Percentiles rank a stretch among this genome's conserved stretches.
These are phyloP conservation scores for Scyliorhinus canicula DNA, from an alignment of 2,797 vertebrate species.

Conservation along the genomic window DNA sequence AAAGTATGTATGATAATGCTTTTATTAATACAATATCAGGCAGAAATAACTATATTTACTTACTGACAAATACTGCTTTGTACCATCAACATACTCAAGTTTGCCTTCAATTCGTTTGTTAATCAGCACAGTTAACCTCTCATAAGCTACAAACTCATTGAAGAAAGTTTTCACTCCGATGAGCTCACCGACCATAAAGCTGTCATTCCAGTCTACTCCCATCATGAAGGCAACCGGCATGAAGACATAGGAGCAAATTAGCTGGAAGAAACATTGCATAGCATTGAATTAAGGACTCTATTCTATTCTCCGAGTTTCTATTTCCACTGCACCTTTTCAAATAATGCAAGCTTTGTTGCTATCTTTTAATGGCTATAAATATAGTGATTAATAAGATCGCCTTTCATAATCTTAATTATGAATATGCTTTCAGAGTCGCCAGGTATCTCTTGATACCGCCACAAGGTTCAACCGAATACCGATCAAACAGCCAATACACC, in stretches of 20 bases:
- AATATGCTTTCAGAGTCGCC: too few relatives aligned
- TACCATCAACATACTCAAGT: constrained; percentile 62
- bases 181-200: constrained; percentile 73
- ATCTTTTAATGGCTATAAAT: too few relatives aligned
- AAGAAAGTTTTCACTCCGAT: constrained; percentile 79
- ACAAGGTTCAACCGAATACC: too few relatives aligned
- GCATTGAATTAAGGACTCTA: background rate
- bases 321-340: background rate
- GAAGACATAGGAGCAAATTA: constrained; percentile 76
- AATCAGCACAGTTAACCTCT: constrained; percentile 67
- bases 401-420: too few relatives aligned
- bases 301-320: background rate
- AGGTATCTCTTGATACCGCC: too few relatives aligned
- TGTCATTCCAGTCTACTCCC: constrained; percentile 82
- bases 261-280: constrained; percentile 51
- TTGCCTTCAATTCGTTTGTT: constrained; percentile 59
- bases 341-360: background rate
- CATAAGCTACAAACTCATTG: constrained; percentile 80
- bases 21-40: background rate
- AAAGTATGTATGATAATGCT: background rate
- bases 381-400: too few relatives aligned
- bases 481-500: too few relatives aligned
- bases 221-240: constrained; percentile 83
- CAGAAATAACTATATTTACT: constrained; percentile 46
- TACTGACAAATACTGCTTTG: constrained; percentile 77